Base-by-base conservation (phyloP, 2,797 vertebrate genomes). In the Odontamblyopus lacepedii region DNA sequence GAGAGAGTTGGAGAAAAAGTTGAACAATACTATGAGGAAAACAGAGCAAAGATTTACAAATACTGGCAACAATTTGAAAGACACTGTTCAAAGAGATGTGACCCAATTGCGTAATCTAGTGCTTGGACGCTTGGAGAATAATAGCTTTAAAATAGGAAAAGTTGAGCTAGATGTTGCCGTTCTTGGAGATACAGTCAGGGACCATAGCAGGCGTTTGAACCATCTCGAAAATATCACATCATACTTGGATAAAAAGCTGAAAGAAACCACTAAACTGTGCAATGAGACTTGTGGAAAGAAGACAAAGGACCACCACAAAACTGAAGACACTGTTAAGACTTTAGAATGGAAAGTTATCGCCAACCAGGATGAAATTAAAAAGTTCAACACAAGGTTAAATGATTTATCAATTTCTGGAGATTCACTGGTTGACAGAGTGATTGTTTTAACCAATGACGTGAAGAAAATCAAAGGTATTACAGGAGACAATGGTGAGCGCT, bases 21-120 rank as follows among this genome's bases (percentile, higher is more conserved):
- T 95, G 76, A 95, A 95, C 0, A 93, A 91, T 83, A 97, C 94
- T 0, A 74, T 95, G 86, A 95, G 95, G 59, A 94, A 95, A 84
- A 84, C 93, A 0, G 95, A 93, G 72, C 95, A 94, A 27, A 92
- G 92, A 63, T 94, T 94, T 4, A 87, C 82, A 0, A 93, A 93
- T 81, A 93, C 88, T 0, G 90, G 91, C 0, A 95, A 85, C 72
- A 95, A 93, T 70, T 23, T 95, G 75, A 94, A 94, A 76, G 91
- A 94, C 63, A 80, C 56, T 1, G 76, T 95, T 38, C 91, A 94
- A 77, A 91, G 93, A 70, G 94, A 95, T 48, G 67, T 95, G 35
- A 87, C 83, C 6, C 91, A 94, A 74, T 80, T 94, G n/a, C 89
- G 89, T 13, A 91, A 89, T 74, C 81, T 77, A 29, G 83, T 95